Percentiles rank a stretch among this genome's conserved stretches.
Conservation (phyloP, 2,113 vertebrate species). For the Catharus bicknelli region DNA sequence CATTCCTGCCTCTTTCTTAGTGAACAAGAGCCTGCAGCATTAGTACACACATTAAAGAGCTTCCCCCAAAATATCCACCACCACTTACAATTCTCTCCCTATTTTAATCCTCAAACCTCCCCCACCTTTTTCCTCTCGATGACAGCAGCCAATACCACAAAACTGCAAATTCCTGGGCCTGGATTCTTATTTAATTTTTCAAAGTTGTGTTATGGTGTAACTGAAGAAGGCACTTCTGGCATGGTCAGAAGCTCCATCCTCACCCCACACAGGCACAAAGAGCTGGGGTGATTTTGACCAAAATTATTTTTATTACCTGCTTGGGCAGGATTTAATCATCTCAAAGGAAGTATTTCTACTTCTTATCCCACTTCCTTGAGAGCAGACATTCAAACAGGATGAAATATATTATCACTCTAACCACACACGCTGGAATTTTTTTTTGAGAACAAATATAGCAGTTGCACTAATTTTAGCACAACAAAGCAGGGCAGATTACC, state of each 20-base stretch:
- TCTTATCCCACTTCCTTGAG: background rate
- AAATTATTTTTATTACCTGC: accelerated
- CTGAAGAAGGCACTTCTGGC: background rate
- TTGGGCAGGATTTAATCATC: background rate
- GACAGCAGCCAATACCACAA: background rate
- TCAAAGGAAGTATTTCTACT: background rate
- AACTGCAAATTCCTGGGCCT: background rate
- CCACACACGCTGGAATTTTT: accelerated
- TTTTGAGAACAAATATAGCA: background rate
- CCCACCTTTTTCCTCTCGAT: background rate
- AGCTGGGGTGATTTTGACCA: no score
- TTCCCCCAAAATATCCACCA: background rate
- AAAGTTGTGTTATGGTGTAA: accelerated
- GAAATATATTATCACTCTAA: background rate
- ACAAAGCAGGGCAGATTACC: background rate
- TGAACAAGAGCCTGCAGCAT: background rate
- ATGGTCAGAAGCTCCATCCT: accelerated
- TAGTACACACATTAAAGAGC: background rate
- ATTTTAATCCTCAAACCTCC: background rate
- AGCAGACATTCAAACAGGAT: background rate
- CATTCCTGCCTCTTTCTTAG: background rate
- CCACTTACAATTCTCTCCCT: background rate
- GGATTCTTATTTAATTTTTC: background rate
- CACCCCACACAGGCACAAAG: background rate
- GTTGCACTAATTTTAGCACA: background rate